Evolutionary conservation across 1,140 invertebrate species (phyloP), one percentile per base, ranked within the genome.

Genomic region (Vollenhovia emeryi): DNA sequence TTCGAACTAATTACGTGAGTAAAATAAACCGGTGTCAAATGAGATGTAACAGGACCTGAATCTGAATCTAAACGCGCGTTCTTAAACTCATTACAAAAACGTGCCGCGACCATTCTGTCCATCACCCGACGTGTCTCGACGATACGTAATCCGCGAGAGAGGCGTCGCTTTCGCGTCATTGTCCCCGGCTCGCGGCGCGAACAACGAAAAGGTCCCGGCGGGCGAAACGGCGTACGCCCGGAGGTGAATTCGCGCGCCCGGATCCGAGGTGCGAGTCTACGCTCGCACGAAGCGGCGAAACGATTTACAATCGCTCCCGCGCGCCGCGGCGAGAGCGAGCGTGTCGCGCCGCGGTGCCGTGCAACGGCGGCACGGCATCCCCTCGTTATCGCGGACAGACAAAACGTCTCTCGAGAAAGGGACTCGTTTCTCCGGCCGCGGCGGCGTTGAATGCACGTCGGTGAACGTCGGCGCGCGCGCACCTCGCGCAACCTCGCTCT

Each of bases 401-500:
- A 68, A 80, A 69, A 80, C 76, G 48, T 62, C 21, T 40, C 52
- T 27, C n/a, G 50, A 78, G 62, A 66, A 59, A 73, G 59, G 59
- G 66, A 86, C 15, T 27, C 40, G 85, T 69, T 79, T 62, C 45
- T 40, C 30, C 33, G 3, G 18, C n/a, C n/a, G n/a, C n/a, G 36
- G 33, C 36, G 30, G 24, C 55, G 21, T 30, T 40, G 18, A 18
- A 27, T 52, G 73, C 24, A 18, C 40, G 24, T 48, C 68, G 6
- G 36, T 59, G 27, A 36, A 36, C n/a, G 59, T 62, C 59, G 15
- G 43, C 48, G 68, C 62, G 48, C 62, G 48, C 86, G 40, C 75
- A 36, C 33, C 40, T 57, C 36, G n/a, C 33, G 62, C n/a, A n/a
- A n/a, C 50, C 66, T 75, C 74, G 68, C 66, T 71, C 66, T 88